Evolutionary conservation across 2,888 invertebrate species (phyloP).

Genomic region (Phyto melanocephala): DNA sequence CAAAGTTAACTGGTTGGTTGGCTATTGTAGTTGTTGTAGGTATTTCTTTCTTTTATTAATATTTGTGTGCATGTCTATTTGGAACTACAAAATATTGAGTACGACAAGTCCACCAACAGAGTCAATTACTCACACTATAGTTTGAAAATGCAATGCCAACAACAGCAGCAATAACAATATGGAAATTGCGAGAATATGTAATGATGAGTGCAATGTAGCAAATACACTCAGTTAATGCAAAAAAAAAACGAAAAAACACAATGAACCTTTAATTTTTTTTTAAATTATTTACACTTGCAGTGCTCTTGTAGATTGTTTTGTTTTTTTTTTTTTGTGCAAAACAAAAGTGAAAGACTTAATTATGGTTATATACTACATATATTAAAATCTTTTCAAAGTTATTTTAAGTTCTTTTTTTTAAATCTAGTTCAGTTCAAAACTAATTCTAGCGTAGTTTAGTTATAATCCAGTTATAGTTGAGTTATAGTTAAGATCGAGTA

Average conservation of each 20-base stretch:
- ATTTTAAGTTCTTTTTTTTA: too few relatives aligned
- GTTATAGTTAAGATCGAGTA: too few relatives aligned
- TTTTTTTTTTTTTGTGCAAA: neutral
- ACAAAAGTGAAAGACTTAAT: neutral
- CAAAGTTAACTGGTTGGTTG: constrained; percentile 55
- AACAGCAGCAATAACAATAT: neutral
- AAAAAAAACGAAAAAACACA: neutral
- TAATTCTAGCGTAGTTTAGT: too few relatives aligned
- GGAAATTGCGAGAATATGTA: constrained; percentile 26
- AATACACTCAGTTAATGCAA: constrained; percentile 41
- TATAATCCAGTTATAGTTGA: too few relatives aligned
- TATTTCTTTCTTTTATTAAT: constrained; percentile 12
- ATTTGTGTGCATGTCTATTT: constrained; percentile 36
- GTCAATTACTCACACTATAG: constrained; percentile 64
- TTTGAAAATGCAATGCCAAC: constrained; percentile 37
- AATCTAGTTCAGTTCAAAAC: too few relatives aligned
- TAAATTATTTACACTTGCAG: constrained; percentile 26
- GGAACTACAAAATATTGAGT: constrained; percentile 33
- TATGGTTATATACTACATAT: too few relatives aligned
- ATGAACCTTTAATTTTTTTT: constrained; percentile 47
- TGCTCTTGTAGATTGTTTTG: neutral
- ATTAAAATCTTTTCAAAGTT: too few relatives aligned
- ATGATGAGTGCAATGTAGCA: constrained; percentile 57
- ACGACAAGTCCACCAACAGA: constrained; percentile 57
- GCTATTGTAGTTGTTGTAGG: constrained; percentile 43